Conservation (phyloP, 2,113 vertebrate species). For the Chelonoidis abingdonii region DNA sequence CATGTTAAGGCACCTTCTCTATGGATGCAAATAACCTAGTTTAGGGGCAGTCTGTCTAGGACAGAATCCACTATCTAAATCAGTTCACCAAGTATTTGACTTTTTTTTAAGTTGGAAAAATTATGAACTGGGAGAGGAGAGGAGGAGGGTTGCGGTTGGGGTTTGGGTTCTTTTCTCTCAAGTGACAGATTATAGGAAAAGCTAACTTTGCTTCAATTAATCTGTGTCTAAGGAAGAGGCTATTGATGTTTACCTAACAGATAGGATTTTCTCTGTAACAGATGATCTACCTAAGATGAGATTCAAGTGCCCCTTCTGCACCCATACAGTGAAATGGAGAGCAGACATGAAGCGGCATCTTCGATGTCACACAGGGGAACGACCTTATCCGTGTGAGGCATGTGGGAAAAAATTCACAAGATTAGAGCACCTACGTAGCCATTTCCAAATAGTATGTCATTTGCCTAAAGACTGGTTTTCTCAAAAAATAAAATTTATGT, state of each 20-base stretch:
- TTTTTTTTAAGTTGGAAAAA: neutral
- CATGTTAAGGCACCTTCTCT: neutral
- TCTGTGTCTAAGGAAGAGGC: no score
- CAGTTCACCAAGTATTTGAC: neutral
- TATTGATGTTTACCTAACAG: fast-evolving
- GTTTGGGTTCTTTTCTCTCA: neutral
- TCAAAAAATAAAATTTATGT: neutral
- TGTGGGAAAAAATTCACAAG: conserved; percentile 96
- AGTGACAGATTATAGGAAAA: neutral
- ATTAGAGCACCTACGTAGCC: conserved; percentile 94
- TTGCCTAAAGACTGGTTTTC: neutral
- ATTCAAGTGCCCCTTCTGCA: conserved; percentile 96
- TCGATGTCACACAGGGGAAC: conserved; percentile 95
- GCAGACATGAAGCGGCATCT: conserved; percentile 95
- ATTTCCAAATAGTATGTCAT: conserved; percentile 91
- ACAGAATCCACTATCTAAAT: neutral
- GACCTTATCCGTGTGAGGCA: conserved; percentile 93
- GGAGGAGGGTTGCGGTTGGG: fast-evolving
- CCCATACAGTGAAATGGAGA: conserved; percentile 95
- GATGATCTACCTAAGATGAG: conserved; percentile 88
- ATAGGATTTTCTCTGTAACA: conserved; percentile 60
- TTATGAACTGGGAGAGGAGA: no score
- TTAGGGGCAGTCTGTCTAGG: neutral
- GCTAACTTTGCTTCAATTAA: fast-evolving
- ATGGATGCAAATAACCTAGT: neutral